A percentile compares a stretch with the other conserved stretches of the same genome.
Conservation (phyloP, 2,888 invertebrate genomes). For the Ceramica pisi region DNA sequence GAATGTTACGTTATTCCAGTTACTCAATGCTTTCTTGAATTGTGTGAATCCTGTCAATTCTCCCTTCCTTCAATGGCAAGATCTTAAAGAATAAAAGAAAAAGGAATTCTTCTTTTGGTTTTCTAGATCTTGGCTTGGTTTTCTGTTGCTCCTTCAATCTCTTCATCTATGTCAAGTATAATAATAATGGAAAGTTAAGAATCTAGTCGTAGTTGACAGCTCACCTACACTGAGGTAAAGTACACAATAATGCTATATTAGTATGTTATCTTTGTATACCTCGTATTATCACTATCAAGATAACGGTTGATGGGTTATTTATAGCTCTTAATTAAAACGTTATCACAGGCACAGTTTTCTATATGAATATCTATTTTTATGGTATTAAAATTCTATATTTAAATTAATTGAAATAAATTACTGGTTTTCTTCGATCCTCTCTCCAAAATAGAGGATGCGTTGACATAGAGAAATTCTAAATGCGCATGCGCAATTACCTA, state of each 20-base stretch:
- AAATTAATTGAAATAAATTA: neutral
- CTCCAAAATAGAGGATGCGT: conserved; percentile 41
- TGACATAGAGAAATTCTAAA: conserved; percentile 20
- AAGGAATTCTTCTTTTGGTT: too few relatives aligned
- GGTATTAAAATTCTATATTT: neutral
- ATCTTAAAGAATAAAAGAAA: too few relatives aligned
- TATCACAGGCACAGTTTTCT: neutral
- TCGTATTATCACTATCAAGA: conserved; percentile 12
- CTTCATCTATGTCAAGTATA: neutral
- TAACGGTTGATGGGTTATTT: conserved; percentile 28
- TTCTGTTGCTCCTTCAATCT: neutral
- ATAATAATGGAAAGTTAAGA: conserved; percentile 14
- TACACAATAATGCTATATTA: conserved; percentile 13
- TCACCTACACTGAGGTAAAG: neutral
- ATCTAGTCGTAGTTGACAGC: conserved; percentile 5
- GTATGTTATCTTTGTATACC: conserved; percentile 20
- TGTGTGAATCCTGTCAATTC: neutral
- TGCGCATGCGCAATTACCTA: conserved; percentile 14
- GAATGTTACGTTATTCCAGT: too few relatives aligned
- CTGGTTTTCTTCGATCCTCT: neutral
- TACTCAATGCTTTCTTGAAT: too few relatives aligned
- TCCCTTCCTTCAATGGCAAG: too few relatives aligned
- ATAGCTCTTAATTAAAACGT: neutral
- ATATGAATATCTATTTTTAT: neutral
- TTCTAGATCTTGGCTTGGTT: neutral